phyloP scores from a whole-genome alignment of 2,888 invertebrate species.

The Mesorhabditis sp. region DNA sequence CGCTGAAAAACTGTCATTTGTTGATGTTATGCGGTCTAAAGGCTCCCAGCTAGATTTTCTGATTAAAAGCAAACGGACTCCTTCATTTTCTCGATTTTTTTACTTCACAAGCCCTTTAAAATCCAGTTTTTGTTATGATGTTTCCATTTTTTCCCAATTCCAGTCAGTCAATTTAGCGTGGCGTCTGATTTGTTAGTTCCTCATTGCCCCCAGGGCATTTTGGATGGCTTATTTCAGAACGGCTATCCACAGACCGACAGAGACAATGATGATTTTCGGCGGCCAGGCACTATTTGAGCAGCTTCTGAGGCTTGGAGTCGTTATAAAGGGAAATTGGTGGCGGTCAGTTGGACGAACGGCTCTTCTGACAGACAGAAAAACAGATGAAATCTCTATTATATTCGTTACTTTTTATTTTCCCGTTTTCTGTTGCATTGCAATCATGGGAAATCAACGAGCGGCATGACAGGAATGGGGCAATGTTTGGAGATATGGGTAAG shows the following conservation, averaged over 20 bases:
- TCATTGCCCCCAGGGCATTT: background rate
- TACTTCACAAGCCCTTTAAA: too few relatives aligned
- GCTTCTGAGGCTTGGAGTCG: background rate
- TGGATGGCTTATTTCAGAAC: background rate
- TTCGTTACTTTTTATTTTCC: background rate
- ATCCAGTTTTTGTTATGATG: too few relatives aligned
- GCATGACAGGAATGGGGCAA: slow-evolving; percentile 12
- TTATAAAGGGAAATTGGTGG: background rate
- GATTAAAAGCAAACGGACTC: too few relatives aligned
- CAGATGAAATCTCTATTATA: too few relatives aligned
- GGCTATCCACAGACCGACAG: background rate
- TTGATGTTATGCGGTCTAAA: too few relatives aligned
- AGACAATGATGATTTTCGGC: too few relatives aligned
- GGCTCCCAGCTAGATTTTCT: too few relatives aligned
- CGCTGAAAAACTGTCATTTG: too few relatives aligned
- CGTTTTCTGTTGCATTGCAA: slow-evolving; percentile 11
- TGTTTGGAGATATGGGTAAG: slow-evolving; percentile 36
- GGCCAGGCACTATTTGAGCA: background rate
- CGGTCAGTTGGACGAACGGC: background rate
- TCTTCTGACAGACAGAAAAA: background rate
- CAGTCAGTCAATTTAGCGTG: background rate
- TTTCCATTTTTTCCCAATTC: too few relatives aligned
- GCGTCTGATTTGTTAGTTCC: background rate
- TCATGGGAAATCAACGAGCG: slow-evolving; percentile 29
- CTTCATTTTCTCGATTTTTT: too few relatives aligned